Percentiles rank a stretch among this genome's conserved stretches.
phyloP scores from a whole-genome alignment of 2,888 invertebrate species.

The Nymphalis polychloros region DNA sequence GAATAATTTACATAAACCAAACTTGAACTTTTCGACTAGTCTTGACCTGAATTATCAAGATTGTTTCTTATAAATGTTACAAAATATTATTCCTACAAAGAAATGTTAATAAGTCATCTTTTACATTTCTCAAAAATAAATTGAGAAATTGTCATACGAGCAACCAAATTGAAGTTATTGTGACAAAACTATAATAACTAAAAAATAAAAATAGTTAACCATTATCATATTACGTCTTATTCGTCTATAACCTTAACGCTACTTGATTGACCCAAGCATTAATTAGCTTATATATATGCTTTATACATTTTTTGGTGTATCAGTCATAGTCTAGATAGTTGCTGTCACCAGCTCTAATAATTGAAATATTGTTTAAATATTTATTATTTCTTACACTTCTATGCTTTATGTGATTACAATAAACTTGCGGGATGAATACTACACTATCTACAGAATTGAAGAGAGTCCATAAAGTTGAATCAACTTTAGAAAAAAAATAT shows the following conservation, averaged over 20 bases:
- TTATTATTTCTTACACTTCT: neutral
- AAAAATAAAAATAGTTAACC: conserved; percentile 1
- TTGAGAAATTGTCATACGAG: too few relatives aligned
- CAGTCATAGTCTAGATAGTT: neutral
- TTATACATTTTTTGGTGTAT: neutral
- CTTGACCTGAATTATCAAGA: too few relatives aligned
- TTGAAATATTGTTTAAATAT: neutral
- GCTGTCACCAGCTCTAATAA: neutral
- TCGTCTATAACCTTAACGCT: neutral
- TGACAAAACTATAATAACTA: neutral
- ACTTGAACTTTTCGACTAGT: too few relatives aligned
- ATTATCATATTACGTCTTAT: neutral
- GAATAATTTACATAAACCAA: too few relatives aligned
- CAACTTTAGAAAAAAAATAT: too few relatives aligned
- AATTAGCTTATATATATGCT: neutral
- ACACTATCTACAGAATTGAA: neutral
- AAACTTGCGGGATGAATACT: neutral
- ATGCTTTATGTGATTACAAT: neutral
- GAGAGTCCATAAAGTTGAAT: too few relatives aligned
- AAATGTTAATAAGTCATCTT: too few relatives aligned
- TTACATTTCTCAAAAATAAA: too few relatives aligned
- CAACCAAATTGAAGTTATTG: too few relatives aligned
- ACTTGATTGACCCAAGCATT: conserved; percentile 3
- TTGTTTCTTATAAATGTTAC: too few relatives aligned
- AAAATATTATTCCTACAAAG: too few relatives aligned